A percentile compares a stretch with the other conserved stretches of the same genome.
Evolutionary conservation across 2,113 vertebrate genomes (phyloP).

Genomic region (Siniperca chuatsi): DNA sequence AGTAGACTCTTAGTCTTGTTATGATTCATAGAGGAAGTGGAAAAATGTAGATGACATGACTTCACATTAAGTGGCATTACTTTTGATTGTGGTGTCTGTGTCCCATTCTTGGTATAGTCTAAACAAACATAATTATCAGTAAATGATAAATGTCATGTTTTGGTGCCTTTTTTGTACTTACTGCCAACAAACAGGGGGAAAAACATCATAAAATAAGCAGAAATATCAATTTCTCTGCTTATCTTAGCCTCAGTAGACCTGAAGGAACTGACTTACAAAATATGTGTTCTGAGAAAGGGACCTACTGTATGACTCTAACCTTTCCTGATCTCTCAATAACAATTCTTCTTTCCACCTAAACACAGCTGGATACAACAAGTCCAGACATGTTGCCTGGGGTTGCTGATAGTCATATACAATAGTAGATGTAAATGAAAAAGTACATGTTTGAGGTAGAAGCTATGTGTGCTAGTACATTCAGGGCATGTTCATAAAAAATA

Average conservation of each 20-base stretch:
- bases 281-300: neutral
- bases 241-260: neutral
- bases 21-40: neutral
- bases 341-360: neutral
- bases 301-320: neutral
- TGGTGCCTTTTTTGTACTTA: too few relatives aligned
- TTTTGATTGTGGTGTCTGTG: neutral
- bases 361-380: neutral
- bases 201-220: neutral
- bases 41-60: neutral
- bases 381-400: neutral
- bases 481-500: neutral
- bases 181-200: neutral
- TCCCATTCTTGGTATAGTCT: neutral
- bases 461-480: neutral
- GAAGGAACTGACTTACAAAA: neutral
- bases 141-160: too few relatives aligned
- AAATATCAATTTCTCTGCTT: neutral
- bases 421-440: neutral
- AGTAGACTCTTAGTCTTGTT: neutral
- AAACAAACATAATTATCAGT: neutral
- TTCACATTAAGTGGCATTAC: neutral
- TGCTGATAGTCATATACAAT: neutral
- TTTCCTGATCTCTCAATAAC: neutral
- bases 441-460: neutral